Evolutionary conservation across 64 coral and sea anemone species (phyloP).

Genomic region (Dendronephthya gigantea): DNA sequence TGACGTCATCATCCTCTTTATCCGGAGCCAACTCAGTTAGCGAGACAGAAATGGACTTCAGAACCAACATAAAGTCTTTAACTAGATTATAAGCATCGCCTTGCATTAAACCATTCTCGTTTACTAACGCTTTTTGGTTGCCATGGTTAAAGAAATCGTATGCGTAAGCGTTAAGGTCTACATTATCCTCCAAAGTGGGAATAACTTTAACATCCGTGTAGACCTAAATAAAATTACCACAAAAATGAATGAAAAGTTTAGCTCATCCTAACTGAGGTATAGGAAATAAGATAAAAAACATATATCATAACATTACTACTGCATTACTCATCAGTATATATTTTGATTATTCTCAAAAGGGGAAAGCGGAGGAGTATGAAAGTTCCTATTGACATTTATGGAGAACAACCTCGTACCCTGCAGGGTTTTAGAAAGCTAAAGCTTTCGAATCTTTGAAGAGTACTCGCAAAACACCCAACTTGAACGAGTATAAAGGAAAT

Average conservation of each 20-base stretch:
- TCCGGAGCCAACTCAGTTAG: not conserved
- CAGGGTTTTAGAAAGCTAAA: no score
- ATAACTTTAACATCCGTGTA: not conserved
- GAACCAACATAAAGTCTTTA: not conserved
- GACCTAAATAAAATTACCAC: not conserved
- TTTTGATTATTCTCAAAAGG: no score
- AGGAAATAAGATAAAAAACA: no score
- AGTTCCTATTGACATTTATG: no score
- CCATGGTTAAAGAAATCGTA: slow-evolving; percentile 4
- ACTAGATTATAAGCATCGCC: not conserved
- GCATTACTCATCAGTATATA: no score
- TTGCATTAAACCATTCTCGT: not conserved
- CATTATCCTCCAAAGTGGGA: not conserved
- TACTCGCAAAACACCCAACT: no score
- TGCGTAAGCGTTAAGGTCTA: not conserved
- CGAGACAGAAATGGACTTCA: slow-evolving; percentile 12
- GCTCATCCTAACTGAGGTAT: no score
- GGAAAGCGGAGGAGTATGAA: no score
- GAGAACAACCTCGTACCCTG: no score
- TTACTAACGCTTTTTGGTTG: not conserved
- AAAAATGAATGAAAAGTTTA: not conserved
- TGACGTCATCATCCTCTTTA: not conserved
- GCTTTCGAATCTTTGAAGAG: no score
- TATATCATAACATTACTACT: no score
- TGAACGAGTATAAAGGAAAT: no score